Percentiles rank a stretch among this genome's conserved stretches.
Conservation (phyloP, 2,888 invertebrate species). For the Calliphora vomitoria region DNA sequence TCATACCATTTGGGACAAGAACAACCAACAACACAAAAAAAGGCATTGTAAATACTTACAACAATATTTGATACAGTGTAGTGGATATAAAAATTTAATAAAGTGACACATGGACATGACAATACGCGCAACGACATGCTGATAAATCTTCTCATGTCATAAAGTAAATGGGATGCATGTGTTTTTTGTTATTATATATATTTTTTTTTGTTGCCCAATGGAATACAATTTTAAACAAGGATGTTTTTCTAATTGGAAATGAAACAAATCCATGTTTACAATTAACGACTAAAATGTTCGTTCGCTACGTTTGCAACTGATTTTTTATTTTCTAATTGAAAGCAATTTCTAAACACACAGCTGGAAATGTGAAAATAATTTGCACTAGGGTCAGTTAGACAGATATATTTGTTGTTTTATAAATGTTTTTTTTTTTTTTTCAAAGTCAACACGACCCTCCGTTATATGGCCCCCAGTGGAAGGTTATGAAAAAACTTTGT, state of each 20-base stretch:
- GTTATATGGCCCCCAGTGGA: not conserved
- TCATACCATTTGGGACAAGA: not conserved
- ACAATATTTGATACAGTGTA: not conserved
- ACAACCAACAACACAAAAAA: not conserved
- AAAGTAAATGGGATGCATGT: conserved; percentile 3
- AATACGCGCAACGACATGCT: conserved; percentile 8
- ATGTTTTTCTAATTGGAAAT: conserved; percentile 22
- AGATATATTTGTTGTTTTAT: not conserved
- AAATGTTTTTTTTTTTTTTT: not conserved
- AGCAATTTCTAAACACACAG: conserved; percentile 5
- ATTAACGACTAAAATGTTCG: conserved; percentile 16
- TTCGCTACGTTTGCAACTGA: conserved; percentile 6
- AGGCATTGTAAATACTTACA: not conserved
- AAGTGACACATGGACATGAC: conserved; percentile 34
- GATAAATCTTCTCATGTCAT: conserved; percentile 25
- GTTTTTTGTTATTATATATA: not conserved
- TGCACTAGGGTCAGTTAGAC: not conserved
- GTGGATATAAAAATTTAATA: not conserved
- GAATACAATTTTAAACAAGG: not conserved
- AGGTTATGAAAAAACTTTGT: not conserved
- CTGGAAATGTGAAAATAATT: conserved; percentile 19
- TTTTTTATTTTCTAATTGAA: conserved; percentile 36
- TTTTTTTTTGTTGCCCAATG: not conserved
- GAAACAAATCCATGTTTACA: conserved; percentile 12
- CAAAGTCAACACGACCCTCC: not conserved